Evolutionary conservation across 2,113 vertebrate species (phyloP).

Genomic region (Pelobates fuscus): DNA sequence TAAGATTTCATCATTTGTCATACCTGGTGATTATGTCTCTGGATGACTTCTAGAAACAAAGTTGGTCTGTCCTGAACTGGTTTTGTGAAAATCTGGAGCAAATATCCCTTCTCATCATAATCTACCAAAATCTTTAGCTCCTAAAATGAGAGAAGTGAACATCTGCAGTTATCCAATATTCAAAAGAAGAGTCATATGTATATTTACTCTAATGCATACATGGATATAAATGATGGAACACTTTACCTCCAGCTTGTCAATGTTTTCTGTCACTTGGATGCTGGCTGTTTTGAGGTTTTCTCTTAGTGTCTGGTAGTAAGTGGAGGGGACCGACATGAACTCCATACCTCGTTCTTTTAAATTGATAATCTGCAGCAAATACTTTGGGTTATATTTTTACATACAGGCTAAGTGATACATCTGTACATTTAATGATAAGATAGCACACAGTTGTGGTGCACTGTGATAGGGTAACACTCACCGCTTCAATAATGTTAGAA

Average conservation of each 20-base stretch:
- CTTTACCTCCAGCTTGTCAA: slow-evolving; percentile 79
- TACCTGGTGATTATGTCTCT: slow-evolving; percentile 94
- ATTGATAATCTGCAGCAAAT: slow-evolving; percentile 75
- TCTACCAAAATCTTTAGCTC: slow-evolving; percentile 92
- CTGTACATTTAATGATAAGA: neutral
- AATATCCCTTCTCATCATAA: slow-evolving; percentile 91
- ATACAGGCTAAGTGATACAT: neutral
- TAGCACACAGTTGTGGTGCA: too few species aligned
- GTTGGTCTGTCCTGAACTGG: slow-evolving; percentile 96
- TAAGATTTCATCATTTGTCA: too few species aligned
- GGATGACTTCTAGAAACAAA: slow-evolving; percentile 92
- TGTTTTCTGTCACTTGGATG: slow-evolving; percentile 81
- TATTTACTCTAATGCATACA: too few species aligned
- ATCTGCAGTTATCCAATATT: too few species aligned
- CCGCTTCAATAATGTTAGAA: slow-evolving; percentile 83
- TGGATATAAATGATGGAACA: too few species aligned
- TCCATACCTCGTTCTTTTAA: slow-evolving; percentile 86
- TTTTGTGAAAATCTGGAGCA: slow-evolving; percentile 97
- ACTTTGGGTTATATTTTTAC: neutral
- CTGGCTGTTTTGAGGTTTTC: slow-evolving; percentile 82
- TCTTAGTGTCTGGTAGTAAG: slow-evolving; percentile 83
- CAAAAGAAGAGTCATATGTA: too few species aligned
- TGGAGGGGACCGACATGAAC: slow-evolving; percentile 84
- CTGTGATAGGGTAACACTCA: slow-evolving; percentile 58
- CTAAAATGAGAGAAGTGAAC: slow-evolving; percentile 59